Evolutionary conservation across 2,113 vertebrate species (phyloP).

Genomic region (Amphilophus citrinellus): DNA sequence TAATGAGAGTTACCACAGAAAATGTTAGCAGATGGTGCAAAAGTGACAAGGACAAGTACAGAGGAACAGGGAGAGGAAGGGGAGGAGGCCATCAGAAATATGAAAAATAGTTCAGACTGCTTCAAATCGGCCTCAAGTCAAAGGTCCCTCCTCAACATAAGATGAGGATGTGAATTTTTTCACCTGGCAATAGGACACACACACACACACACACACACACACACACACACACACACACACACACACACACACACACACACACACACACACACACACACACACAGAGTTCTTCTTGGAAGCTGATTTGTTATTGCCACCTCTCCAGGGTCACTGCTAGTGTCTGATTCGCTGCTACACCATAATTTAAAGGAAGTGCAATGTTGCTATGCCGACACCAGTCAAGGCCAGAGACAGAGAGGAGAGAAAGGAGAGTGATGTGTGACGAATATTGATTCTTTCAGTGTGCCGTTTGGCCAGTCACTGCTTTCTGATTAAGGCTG

Average conservation of each 20-base stretch:
- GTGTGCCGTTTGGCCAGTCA: constrained; percentile 15
- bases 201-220: constrained; percentile 4
- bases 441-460: constrained; percentile 49
- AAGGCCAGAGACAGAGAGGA: constrained; percentile 53
- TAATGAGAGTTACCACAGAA: neutral
- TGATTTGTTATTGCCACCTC: constrained; percentile 70
- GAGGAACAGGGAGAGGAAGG: neutral
- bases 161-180: constrained; percentile 34
- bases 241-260: constrained; percentile 11
- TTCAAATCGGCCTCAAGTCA: constrained; percentile 36
- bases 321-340: constrained; percentile 69
- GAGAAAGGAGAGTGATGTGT: constrained; percentile 45
- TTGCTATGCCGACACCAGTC: constrained; percentile 66
- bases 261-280: constrained; percentile 5
- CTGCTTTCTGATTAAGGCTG: constrained; percentile 28
- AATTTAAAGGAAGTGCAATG: constrained; percentile 69
- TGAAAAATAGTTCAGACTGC: constrained; percentile 43
- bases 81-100: constrained; percentile 19
- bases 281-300: constrained; percentile 33
- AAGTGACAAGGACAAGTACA: neutral
- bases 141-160: constrained; percentile 54
- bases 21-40: neutral
- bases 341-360: constrained; percentile 63
- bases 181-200: constrained; percentile 4
- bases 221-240: constrained; percentile 9